Evolutionary conservation across 2,888 invertebrate species (phyloP).

Genomic region (Stenodera caucasica): DNA sequence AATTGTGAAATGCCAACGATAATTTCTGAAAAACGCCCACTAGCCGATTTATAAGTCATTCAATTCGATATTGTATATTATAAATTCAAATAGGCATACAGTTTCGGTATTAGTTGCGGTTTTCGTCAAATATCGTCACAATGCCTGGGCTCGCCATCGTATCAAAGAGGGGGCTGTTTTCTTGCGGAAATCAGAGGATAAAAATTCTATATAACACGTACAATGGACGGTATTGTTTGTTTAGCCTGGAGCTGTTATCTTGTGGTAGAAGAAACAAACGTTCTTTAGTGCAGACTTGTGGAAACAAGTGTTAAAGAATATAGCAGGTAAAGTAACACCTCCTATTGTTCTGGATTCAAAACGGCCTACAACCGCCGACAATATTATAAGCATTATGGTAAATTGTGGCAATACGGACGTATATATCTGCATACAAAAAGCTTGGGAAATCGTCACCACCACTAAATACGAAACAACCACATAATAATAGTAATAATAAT

Average conservation of each 20-base stretch:
- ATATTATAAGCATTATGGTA: conserved; percentile 50
- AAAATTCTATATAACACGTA: conserved; percentile 16
- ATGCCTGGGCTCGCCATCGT: not conserved
- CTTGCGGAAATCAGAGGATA: not conserved
- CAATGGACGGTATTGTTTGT: conserved; percentile 23
- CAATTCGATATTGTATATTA: conserved; percentile 1
- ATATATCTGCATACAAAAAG: conserved; percentile 48
- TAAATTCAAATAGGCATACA: conserved; percentile 10
- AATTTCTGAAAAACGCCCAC: conserved; percentile 16
- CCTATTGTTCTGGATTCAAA: conserved; percentile 45
- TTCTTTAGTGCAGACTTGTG: conserved; percentile 21
- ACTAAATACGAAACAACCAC: not conserved
- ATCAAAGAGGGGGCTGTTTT: not conserved
- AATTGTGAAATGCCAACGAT: conserved; percentile 18
- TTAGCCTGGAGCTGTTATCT: conserved; percentile 20
- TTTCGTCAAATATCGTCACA: not conserved
- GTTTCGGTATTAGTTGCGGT: not conserved
- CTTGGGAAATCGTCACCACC: conserved; percentile 10
- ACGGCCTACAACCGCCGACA: conserved; percentile 40
- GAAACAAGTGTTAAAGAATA: conserved; percentile 37
- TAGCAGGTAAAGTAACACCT: conserved; percentile 43
- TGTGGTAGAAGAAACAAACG: conserved; percentile 16
- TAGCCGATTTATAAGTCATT: conserved; percentile 5
- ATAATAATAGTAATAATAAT: conserved; percentile 38
- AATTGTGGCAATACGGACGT: conserved; percentile 38